Conservation (phyloP, 53 echinoderm and acorn worm genomes). For the Paelopatides confundens region DNA sequence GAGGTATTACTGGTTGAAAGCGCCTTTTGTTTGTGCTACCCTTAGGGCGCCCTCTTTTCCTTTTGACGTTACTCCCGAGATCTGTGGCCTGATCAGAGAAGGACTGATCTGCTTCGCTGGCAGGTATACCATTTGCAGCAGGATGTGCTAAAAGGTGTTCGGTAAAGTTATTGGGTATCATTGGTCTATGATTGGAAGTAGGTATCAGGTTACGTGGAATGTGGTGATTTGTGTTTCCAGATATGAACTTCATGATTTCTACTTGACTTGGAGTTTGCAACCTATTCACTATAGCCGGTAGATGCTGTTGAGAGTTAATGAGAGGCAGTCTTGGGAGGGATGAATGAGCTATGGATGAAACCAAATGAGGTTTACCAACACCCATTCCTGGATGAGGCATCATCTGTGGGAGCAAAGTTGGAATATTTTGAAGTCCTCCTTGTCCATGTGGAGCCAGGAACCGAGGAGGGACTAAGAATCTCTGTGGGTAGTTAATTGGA, state of each 20-base stretch:
- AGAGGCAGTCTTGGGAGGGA: neutral
- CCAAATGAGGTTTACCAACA: neutral
- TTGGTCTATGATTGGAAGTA: neutral
- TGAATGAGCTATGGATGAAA: neutral
- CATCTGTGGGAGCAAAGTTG: neutral
- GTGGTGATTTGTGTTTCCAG: neutral
- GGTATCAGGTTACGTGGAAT: neutral
- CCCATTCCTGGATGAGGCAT: neutral
- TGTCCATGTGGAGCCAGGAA: neutral
- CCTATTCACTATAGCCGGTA: neutral
- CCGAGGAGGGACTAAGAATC: neutral
- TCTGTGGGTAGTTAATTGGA: neutral
- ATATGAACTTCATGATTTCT: constrained; percentile 8
- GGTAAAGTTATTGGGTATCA: neutral
- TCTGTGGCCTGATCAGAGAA: neutral
- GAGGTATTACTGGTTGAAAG: neutral
- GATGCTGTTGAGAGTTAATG: neutral
- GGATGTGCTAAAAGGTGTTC: neutral
- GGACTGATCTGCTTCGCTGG: neutral
- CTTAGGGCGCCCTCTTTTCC: constrained; percentile 38
- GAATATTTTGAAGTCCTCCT: neutral
- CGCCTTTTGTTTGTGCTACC: constrained; percentile 44
- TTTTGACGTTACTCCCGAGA: neutral
- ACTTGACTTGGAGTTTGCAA: constrained; percentile 2
- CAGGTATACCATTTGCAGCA: neutral